Percentiles rank a stretch among this genome's conserved stretches.
Evolutionary conservation across 2,797 vertebrate genomes (phyloP).

Genomic region (Chrosomus eos): DNA sequence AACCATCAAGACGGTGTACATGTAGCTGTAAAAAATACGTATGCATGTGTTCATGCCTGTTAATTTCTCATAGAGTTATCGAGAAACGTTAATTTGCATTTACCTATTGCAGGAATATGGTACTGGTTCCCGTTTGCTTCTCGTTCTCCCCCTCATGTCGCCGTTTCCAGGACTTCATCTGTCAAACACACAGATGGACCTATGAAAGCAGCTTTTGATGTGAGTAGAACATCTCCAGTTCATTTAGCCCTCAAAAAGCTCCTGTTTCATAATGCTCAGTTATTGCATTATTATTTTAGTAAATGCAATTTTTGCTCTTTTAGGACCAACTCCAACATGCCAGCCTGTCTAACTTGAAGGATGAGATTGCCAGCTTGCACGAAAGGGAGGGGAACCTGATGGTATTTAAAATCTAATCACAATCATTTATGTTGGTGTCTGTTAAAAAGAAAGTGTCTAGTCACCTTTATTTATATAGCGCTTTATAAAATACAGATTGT

Average conservation of each 20-base stretch:
- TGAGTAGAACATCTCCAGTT: slow-evolving; percentile 4
- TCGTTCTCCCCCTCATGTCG: not conserved
- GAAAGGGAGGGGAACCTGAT: slow-evolving; percentile 8
- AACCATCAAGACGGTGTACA: not conserved
- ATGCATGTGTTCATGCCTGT: not conserved
- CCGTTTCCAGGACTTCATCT: not conserved
- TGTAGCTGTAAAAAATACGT: not conserved
- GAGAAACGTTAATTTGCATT: not conserved
- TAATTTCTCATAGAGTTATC: not conserved
- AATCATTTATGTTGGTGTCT: not conserved
- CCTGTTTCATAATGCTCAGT: not conserved
- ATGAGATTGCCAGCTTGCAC: slow-evolving; percentile 7
- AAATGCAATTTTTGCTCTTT: not conserved
- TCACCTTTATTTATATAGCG: no score
- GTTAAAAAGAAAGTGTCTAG: not conserved
- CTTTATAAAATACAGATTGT: no score
- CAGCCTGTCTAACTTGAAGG: slow-evolving; percentile 6
- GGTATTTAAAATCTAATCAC: slow-evolving; percentile 1
- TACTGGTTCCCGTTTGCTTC: slow-evolving; percentile 47
- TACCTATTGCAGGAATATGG: slow-evolving; percentile 53
- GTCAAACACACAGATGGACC: slow-evolving; percentile 11
- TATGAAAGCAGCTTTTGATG: not conserved
- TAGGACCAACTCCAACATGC: slow-evolving; percentile 13
- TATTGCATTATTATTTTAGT: not conserved
- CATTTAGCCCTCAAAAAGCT: not conserved